These are phyloP conservation scores for Engraulis encrasicolus DNA, from an alignment of 2,113 vertebrate species.

Conservation along the genomic window DNA sequence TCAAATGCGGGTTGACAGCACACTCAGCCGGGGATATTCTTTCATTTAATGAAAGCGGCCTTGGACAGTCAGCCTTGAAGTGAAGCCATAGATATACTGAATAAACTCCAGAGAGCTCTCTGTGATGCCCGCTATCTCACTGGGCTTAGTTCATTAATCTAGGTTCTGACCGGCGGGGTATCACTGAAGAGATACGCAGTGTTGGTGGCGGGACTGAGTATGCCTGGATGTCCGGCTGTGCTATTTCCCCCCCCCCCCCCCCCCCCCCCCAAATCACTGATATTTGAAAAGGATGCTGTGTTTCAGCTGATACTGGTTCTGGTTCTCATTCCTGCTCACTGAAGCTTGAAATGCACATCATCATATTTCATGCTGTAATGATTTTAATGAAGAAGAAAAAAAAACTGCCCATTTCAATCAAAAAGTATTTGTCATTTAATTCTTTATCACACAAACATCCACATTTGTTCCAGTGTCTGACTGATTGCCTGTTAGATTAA, in stretches of 20 bases:
- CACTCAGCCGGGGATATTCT: constrained; percentile 2
- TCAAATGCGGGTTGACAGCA: neutral
- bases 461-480: neutral
- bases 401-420: neutral
- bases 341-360: neutral
- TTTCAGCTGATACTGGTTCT: neutral
- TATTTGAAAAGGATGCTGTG: neutral
- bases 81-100: neutral
- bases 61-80: constrained; percentile 8
- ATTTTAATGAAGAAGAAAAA: constrained; percentile 20
- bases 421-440: constrained; percentile 3
- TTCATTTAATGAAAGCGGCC: constrained; percentile 17
- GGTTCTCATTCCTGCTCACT: neutral
- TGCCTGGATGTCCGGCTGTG: neutral
- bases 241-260: neutral
- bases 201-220: neutral
- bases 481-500: constrained; percentile 5
- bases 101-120: neutral
- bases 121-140: neutral
- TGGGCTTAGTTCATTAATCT: neutral
- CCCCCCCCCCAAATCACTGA: neutral
- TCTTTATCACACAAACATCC: constrained; percentile 5
- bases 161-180: neutral
- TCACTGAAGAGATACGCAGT: neutral
- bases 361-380: constrained; percentile 23